Base-by-base conservation (phyloP, 2,888 invertebrate species). In the Oxyteleia sp. region DNA sequence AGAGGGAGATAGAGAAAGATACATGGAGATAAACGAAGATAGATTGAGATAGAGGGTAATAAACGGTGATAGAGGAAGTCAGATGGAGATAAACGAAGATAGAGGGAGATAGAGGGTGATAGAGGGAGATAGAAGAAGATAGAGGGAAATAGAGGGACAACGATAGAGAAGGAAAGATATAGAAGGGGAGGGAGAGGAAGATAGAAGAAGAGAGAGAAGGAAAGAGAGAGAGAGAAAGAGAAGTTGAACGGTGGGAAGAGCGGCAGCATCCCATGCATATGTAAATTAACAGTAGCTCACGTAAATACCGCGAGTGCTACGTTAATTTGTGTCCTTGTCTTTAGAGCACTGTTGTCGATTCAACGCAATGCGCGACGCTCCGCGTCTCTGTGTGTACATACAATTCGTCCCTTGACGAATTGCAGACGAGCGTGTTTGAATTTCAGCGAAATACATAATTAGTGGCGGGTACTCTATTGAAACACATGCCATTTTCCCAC, bases 321-420 rank as follows among this genome's bases (percentile, higher is more conserved):
- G 81, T 75, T 84, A 81, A 84, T 81, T 84, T 81, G 84, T 84
- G 81, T 84, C 81, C 81, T 84, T 84, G 81, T 84, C 80, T 81
- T 84, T 68, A 32, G 78, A 81, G 75, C 63, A 57, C 84, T 84
- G 81, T 84, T 81, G 76, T 84, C 81, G 78, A 84, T 81, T 84
- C 84, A 76, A 81, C 78, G 80, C 76, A 32, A 74, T 75, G 72
- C 64, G 76, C 81, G 72, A 76, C 61, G 76, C 69, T 68, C n/a
- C 63, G 61, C 69, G 75, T 47, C 64, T 81, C 71, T 76, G 68
- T 76, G 68, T 76, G 68, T 76, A 45, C 76, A 75, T 68, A 84
- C 83, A 83, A 83, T 76, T 84, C 80, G 72, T 75, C 72, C 72
- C 76, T 75, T 84, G 71, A 84, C 84, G 79, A 76, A 76, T 61